phyloP scores from a whole-genome alignment of 1,140 invertebrate species.

The Drosophila setifemur region DNA sequence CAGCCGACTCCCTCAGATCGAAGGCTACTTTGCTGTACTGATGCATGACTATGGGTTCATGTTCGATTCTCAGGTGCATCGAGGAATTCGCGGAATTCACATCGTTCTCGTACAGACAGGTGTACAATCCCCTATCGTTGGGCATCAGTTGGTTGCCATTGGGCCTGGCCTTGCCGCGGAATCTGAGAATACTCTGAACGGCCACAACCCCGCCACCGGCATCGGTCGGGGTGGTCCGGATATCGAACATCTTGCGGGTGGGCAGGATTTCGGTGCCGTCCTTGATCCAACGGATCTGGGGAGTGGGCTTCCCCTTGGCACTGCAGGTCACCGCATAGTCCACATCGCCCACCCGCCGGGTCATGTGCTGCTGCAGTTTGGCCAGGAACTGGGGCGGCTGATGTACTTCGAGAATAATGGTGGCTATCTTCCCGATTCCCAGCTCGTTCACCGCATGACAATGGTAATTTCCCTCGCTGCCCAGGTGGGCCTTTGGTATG shows the following conservation, averaged over 20 bases:
- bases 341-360: constrained; percentile 90
- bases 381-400: constrained; percentile 92
- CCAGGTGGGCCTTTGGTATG: constrained; percentile 91
- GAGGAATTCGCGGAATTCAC: constrained; percentile 92
- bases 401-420: constrained; percentile 91
- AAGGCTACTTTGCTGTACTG: constrained; percentile 94
- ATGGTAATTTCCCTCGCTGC: constrained; percentile 93
- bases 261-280: constrained; percentile 91
- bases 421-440: constrained; percentile 91
- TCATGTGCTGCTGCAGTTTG: constrained; percentile 91
- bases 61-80: constrained; percentile 95
- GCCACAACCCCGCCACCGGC: constrained; percentile 89
- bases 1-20: constrained; percentile 91
- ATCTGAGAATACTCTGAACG: constrained; percentile 91
- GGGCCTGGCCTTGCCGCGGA: constrained; percentile 89
- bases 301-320: constrained; percentile 93
- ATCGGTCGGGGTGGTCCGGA: constrained; percentile 89
- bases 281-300: constrained; percentile 93
- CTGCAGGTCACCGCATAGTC: constrained; percentile 92
- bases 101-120: constrained; percentile 94
- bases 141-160: constrained; percentile 90
- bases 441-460: constrained; percentile 96
- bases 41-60: constrained; percentile 92
- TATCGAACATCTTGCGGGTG: constrained; percentile 89
- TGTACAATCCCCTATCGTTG: constrained; percentile 93